phyloP scores from a whole-genome alignment of 2,888 invertebrate genomes.

The Odontocolon sp. region DNA sequence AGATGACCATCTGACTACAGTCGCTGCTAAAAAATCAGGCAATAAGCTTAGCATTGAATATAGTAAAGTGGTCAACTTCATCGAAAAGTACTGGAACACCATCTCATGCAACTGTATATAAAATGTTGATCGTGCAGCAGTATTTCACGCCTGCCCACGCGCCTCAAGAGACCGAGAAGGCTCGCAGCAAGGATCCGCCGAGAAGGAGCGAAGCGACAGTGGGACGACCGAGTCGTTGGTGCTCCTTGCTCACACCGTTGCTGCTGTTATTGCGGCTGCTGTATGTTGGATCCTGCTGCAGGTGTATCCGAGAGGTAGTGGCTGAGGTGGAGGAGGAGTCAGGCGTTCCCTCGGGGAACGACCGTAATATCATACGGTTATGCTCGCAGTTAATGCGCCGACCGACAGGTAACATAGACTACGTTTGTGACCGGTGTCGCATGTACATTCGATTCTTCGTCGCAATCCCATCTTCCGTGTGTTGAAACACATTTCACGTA shows the following conservation, averaged over 20 bases:
- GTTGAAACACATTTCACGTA: too few species aligned
- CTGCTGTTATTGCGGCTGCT: slow-evolving; percentile 39
- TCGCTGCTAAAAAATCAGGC: too few species aligned
- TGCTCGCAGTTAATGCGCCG: slow-evolving; percentile 69
- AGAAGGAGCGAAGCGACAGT: slow-evolving; percentile 38
- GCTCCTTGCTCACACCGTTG: slow-evolving; percentile 50
- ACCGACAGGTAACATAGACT: slow-evolving; percentile 66
- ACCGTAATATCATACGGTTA: slow-evolving; percentile 73
- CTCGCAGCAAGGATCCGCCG: slow-evolving; percentile 2
- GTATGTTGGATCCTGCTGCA: slow-evolving; percentile 60
- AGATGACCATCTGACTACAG: too few species aligned
- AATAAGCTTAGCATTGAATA: too few species aligned
- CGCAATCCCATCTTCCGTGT: neutral
- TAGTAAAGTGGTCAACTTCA: too few species aligned
- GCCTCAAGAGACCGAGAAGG: slow-evolving; percentile 52
- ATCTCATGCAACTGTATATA: slow-evolving; percentile 52
- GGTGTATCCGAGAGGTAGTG: slow-evolving; percentile 63
- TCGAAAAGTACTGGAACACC: neutral
- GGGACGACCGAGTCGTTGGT: slow-evolving; percentile 41
- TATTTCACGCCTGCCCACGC: slow-evolving; percentile 76
- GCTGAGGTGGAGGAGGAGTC: slow-evolving; percentile 42
- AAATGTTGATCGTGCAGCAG: slow-evolving; percentile 69
- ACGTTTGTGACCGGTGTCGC: slow-evolving; percentile 70
- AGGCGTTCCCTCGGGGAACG: slow-evolving; percentile 62
- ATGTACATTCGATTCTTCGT: slow-evolving; percentile 61